Evolutionary conservation across 2,113 vertebrate species (phyloP), one percentile per base, ranked within the genome.

Genomic region (Brienomyrus longianalis): DNA sequence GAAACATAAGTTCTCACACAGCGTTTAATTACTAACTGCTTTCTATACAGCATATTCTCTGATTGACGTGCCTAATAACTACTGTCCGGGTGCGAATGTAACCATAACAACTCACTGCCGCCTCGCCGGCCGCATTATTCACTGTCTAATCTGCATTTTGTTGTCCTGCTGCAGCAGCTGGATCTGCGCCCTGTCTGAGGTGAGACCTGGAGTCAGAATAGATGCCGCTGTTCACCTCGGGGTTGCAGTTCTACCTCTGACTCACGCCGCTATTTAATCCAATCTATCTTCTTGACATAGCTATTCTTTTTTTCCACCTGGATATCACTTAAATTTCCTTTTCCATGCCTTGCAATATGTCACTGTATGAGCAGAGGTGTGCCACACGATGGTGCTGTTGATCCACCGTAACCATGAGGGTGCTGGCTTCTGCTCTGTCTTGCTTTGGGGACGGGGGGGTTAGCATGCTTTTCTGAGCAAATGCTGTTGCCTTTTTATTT

Each of bases 361-460:
- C 52, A 23, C 11, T 66, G 88, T 27, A 54, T 43, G 83, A 19
- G 59, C 8, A 89, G 23, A 8, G 3, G 50, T 9, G 13, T 66
- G 62, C 94, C 96, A 95, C 93, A 93, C 95, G 96, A 95, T 96
- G 96, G 95, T 93, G 94, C 94, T 96, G 92, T 95, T 95, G 95
- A 23, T 86, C 80, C 89, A 91, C 90, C 91, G 92, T 87, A 62
- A 15, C 13, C 93, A 93, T 89, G 39, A 21, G 35, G 83, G 0
- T 3, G 39, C 52, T 8, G 35, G 10, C 47, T 7, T 90, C 62
- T 84, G 70, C 91, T 90, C 90, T 90, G 59, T 92, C 92, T 91
- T 92, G 91, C 91, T 54, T 51, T 27, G 91, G 92, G 91, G 89
- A 91, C 91, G 90, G 91, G 91, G 92, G 89, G 91, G 21, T 94